Evolutionary conservation across 2,888 invertebrate species (phyloP).

Genomic region (Suillia variegata): DNA sequence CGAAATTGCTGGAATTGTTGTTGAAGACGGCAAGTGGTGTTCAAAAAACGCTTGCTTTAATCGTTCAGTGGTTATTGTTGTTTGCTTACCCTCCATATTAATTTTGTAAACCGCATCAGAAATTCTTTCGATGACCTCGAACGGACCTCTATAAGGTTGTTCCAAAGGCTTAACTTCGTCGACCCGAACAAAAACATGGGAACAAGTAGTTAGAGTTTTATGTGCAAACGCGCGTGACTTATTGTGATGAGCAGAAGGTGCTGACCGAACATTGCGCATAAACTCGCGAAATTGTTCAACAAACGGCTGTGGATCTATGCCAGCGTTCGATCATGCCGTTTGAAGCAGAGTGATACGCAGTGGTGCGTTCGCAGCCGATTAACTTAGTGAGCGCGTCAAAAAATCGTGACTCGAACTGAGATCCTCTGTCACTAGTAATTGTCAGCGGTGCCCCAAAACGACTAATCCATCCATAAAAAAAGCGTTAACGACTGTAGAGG

Average conservation of each 20-base stretch:
- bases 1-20: too few species aligned
- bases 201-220: slow-evolving; percentile 22
- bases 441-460: slow-evolving; percentile 52
- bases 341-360: slow-evolving; percentile 50
- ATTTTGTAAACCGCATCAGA: slow-evolving; percentile 10
- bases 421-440: slow-evolving; percentile 49
- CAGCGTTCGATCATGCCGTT: slow-evolving; percentile 58
- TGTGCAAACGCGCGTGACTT: slow-evolving; percentile 17
- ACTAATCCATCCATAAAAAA: slow-evolving; percentile 49
- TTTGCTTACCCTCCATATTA: not conserved
- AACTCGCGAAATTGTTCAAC: slow-evolving; percentile 19
- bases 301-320: slow-evolving; percentile 41
- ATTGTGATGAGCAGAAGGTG: slow-evolving; percentile 22
- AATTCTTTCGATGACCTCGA: slow-evolving; percentile 18
- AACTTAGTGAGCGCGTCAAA: slow-evolving; percentile 38
- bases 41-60: slow-evolving; percentile 10
- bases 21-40: too few species aligned
- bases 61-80: slow-evolving; percentile 10
- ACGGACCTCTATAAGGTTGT: slow-evolving; percentile 27
- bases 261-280: slow-evolving; percentile 20
- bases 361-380: slow-evolving; percentile 36
- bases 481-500: slow-evolving; percentile 32
- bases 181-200: slow-evolving; percentile 25
- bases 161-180: slow-evolving; percentile 23
- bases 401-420: slow-evolving; percentile 47